Base-by-base conservation (phyloP, 2,888 invertebrate genomes). In the Pantelozetes paolii region DNA sequence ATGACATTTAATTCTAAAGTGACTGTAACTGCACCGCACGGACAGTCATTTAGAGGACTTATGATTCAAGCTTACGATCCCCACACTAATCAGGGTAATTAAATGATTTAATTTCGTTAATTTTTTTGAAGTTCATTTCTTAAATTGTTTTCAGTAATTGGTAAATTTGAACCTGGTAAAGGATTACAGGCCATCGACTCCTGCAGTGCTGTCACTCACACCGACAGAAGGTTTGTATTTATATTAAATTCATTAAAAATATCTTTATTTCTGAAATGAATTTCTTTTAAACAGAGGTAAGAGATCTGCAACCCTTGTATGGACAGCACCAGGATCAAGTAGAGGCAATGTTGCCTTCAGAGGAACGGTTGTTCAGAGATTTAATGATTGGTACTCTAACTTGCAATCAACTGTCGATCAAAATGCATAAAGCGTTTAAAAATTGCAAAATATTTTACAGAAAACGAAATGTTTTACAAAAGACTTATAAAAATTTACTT, bases 11-110 rank as follows among this genome's bases (percentile, higher is more conserved):
- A n/a, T n/a, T n/a, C n/a, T n/a, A n/a, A n/a, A 76, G 76, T 15
- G 59, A 75, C 36, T 71, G 74, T 20, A 73, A 74, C 40, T 48
- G 77, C 76, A 20, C 75, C 75, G 23, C 42, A 73, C n/a, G 76
- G 76, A 45, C 71, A 45, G n/a, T 74, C 77, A 18, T 77, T 77
- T 57, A 77, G 76, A 72, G 77, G 77, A 20, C 64, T 77, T 71
- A 76, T 77, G 75, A 74, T 77, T 11, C 77, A 77, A 74, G 77
- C 77, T 15, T 77, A 76, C 70, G 77, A 77, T 45, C 77, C 77
- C 13, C 40, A 74, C 59, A 76, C 77, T 2, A 75, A 76, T 32
- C 8, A 28, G 42, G 69, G 20, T 67, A 67, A 15, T 23, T 67
- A 20, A 32, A n/a, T 36, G 28, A 32, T 32, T 32, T 40, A 20